These are phyloP conservation scores for Subacronicta megacephala DNA, from an alignment of 2,888 invertebrate species.

Conservation along the genomic window DNA sequence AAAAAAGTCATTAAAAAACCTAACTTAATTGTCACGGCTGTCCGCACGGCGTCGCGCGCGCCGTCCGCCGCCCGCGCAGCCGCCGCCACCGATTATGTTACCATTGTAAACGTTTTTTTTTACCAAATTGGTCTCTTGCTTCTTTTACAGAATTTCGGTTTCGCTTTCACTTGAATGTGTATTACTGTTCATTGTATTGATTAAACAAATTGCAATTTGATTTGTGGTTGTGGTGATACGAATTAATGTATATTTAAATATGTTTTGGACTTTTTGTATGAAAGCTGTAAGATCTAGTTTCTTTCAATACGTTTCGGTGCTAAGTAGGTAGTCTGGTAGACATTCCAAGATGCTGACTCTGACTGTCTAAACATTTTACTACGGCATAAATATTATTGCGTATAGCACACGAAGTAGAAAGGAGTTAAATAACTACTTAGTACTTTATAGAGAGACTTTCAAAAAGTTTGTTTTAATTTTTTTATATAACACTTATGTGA, in stretches of 20 bases:
- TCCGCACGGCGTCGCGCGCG: slow-evolving; percentile 58
- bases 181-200: slow-evolving; percentile 62
- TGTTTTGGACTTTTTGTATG: slow-evolving; percentile 39
- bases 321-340: slow-evolving; percentile 18
- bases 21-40: slow-evolving; percentile 84
- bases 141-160: slow-evolving; percentile 65
- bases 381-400: no score
- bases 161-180: slow-evolving; percentile 82
- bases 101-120: slow-evolving; percentile 57
- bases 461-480: no score
- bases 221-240: slow-evolving; percentile 55
- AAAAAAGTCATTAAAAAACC: slow-evolving; percentile 73
- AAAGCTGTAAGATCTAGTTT: slow-evolving; percentile 42
- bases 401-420: no score
- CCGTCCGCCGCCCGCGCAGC: slow-evolving; percentile 35
- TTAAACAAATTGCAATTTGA: slow-evolving; percentile 63
- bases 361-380: no score
- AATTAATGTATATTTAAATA: slow-evolving; percentile 51
- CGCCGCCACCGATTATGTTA: slow-evolving; percentile 55
- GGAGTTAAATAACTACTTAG: not conserved
- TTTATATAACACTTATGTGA: no score
- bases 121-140: slow-evolving; percentile 60
- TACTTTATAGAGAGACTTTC: no score
- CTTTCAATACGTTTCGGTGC: slow-evolving; percentile 11
- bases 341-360: not conserved